phyloP scores from a whole-genome alignment of 2,113 vertebrate species.

The Lepidothrix coronata region DNA sequence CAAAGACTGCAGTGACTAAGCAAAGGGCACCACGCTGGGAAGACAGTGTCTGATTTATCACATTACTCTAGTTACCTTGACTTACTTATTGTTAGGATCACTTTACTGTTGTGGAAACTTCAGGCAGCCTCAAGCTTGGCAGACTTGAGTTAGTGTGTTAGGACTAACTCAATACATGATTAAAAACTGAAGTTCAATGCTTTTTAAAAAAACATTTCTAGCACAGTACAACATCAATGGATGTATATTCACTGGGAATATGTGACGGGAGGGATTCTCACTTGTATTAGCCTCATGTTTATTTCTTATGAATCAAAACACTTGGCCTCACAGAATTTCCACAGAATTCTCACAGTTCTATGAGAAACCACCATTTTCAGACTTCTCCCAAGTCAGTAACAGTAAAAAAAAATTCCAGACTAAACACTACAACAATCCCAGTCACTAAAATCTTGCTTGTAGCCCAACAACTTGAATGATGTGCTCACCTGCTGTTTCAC shows the following conservation, averaged over 20 bases:
- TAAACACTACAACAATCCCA: not conserved
- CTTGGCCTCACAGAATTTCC: not conserved
- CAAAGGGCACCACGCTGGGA: not conserved
- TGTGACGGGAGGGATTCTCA: not conserved
- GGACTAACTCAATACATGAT: not conserved
- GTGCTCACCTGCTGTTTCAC: not conserved
- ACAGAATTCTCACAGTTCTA: not conserved
- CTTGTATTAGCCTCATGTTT: not conserved
- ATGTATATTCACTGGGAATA: not conserved
- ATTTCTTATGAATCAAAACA: not conserved
- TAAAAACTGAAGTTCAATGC: not conserved
- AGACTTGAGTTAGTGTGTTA: not conserved
- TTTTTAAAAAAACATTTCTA: not conserved
- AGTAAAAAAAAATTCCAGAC: not conserved
- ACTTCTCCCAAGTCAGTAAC: not conserved
- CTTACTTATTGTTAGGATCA: slow-evolving; percentile 12
- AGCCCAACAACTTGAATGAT: not conserved
- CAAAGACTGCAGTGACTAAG: not conserved
- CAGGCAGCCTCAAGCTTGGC: not conserved
- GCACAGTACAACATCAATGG: not conserved
- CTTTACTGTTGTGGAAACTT: not conserved
- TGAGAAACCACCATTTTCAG: not conserved
- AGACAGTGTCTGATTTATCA: not conserved
- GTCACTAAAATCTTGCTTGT: not conserved
- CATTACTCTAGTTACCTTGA: not conserved